phyloP scores from a whole-genome alignment of 2,797 vertebrate species.

The Chelonia mydas region DNA sequence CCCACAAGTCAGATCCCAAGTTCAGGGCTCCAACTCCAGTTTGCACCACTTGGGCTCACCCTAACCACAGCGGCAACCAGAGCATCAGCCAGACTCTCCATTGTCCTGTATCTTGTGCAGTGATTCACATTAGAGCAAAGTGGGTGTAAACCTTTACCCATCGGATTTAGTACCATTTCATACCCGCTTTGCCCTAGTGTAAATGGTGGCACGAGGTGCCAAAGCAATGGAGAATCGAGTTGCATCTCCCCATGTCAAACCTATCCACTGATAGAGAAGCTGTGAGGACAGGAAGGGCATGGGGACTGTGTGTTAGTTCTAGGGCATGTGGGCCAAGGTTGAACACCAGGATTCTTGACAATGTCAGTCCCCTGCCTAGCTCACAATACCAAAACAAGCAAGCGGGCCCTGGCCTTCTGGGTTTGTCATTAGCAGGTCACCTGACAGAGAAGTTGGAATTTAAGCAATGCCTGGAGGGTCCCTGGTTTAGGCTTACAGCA shows the following conservation, averaged over 20 bases:
- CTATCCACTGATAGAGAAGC: not conserved
- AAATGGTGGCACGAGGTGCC: too few species aligned
- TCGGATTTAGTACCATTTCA: too few species aligned
- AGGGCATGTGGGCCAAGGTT: not conserved
- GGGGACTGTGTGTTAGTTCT: not conserved
- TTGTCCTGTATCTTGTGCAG: accelerated
- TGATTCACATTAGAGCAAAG: not conserved
- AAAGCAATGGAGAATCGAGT: not conserved
- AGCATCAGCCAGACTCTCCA: not conserved
- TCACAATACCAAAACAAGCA: not conserved
- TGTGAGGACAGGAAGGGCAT: not conserved
- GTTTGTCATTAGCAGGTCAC: not conserved
- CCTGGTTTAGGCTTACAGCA: not conserved
- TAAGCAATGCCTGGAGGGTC: not conserved
- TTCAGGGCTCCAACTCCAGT: not conserved
- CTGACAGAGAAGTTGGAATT: not conserved
- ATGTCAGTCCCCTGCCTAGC: not conserved
- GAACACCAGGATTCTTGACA: not conserved
- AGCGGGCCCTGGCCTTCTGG: not conserved
- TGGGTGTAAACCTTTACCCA: not conserved
- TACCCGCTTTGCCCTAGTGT: not conserved
- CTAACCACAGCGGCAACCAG: not conserved
- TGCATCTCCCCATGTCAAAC: not conserved
- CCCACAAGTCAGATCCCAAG: not conserved
- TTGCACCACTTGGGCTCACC: not conserved